Base-by-base conservation (phyloP, 2,888 invertebrate species). In the Synergus umbraculus region DNA sequence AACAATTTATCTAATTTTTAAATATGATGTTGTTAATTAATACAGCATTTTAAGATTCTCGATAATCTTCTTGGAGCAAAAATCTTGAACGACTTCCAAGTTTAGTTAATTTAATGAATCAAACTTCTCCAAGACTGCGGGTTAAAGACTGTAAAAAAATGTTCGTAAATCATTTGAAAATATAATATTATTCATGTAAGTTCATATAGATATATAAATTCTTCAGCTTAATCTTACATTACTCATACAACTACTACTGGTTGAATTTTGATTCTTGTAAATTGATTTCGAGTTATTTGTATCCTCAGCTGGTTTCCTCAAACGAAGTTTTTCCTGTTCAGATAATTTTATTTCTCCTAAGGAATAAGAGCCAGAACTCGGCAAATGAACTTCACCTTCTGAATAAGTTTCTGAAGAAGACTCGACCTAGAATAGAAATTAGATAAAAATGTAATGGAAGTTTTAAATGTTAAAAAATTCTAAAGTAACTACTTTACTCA, bases 301-400 rank as follows among this genome's bases (percentile, higher is more conserved):
- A 43, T 60, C 43, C n/a, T 29, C 29, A 29, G 10, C 73, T 3
- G 60, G 5, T 63, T 73, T 76, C 13, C 29, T 73, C 54, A 54
- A 15, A 29, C 29, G n/a, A 49, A 46, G 18, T 7, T 29, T 29
- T 49, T 37, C 15, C 37, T 49, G 37, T 41, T 9, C 13, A 58
- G 76, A 12, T 37, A 73, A 37, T 76, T 76, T 82, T 41, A 82
- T 76, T 81, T 82, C 82, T 13, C 82, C 82, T 43, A 81, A 69
- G 3, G 82, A 82, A 78, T 79, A 77, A 22, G 66, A 78, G 66
- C 65, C 77, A 37, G 43, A 78, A 64, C 77, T 78, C 2, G 76
- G 78, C 44, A 77, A 78, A 15, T 29, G 41, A 49, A 82, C 9
- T 65, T 82, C 82, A 4, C 82, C 82, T 79, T 82, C 82, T 54